phyloP scores from a whole-genome alignment of 2,888 invertebrate species.

The Camponotus fellah region DNA sequence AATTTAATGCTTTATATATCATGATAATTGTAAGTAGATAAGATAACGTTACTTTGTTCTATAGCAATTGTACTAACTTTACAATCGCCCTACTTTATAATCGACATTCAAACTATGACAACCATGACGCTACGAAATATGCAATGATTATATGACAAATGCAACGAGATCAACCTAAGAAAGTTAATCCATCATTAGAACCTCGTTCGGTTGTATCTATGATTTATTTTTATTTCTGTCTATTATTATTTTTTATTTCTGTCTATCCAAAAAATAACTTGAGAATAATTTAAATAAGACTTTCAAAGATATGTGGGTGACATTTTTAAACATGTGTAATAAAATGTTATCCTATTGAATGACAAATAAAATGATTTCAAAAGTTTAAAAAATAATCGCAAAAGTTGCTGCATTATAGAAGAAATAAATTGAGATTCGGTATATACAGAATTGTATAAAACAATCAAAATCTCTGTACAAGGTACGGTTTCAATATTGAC shows the following conservation, averaged over 20 bases:
- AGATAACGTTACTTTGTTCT: conserved; percentile 26
- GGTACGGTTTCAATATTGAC: background rate
- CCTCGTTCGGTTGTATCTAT: background rate
- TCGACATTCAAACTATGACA: conserved; percentile 44
- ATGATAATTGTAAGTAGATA: conserved; percentile 43
- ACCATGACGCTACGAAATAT: conserved; percentile 9
- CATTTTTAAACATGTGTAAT: conserved; percentile 2
- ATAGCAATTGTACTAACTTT: conserved; percentile 15
- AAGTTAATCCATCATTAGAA: conserved; percentile 6
- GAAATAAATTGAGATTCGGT: conserved; percentile 10
- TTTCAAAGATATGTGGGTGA: background rate
- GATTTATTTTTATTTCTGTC: background rate
- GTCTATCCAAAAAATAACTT: background rate
- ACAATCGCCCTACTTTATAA: conserved; percentile 48
- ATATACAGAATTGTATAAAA: conserved; percentile 9
- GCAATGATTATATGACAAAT: background rate
- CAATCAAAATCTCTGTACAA: conserved; percentile 7
- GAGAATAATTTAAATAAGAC: background rate
- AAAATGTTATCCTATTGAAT: background rate
- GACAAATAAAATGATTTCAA: background rate
- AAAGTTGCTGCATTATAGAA: background rate
- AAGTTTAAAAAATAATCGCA: background rate
- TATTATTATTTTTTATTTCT: background rate
- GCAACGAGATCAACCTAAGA: background rate
- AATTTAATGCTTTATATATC: conserved; percentile 35